phyloP scores from a whole-genome alignment of 2,113 vertebrate species.

The Siniperca knerii region DNA sequence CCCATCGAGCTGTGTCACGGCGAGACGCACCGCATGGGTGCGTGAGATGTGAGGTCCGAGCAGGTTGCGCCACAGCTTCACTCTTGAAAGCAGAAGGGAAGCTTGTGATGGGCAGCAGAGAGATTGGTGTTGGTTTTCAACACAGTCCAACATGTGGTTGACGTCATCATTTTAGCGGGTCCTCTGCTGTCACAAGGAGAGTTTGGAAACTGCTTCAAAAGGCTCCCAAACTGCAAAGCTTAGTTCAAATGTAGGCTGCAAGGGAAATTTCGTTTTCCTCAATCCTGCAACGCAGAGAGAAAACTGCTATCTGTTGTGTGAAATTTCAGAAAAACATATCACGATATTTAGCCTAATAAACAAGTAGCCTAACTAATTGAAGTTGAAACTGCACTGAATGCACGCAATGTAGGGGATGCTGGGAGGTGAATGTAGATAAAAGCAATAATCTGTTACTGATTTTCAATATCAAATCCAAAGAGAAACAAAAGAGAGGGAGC shows the following conservation, averaged over 20 bases:
- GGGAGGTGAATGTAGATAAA: neutral
- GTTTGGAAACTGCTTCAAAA: slow-evolving; percentile 47
- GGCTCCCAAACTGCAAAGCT: neutral
- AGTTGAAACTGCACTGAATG: neutral
- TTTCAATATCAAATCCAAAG: neutral
- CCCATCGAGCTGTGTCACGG: slow-evolving; percentile 26
- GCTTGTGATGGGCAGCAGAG: neutral
- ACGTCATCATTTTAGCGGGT: neutral
- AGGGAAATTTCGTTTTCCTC: neutral
- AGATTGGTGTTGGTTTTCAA: neutral
- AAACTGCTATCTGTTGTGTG: neutral
- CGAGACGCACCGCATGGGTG: slow-evolving; percentile 1
- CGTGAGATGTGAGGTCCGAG: neutral
- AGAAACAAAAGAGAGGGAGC: neutral
- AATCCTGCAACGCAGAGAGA: neutral
- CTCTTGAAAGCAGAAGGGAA: slow-evolving; percentile 59
- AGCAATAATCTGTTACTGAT: neutral
- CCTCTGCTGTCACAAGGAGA: slow-evolving; percentile 48
- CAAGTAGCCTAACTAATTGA: too few relatives aligned
- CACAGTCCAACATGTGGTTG: slow-evolving; percentile 49
- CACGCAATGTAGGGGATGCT: neutral
- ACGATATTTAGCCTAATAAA: neutral
- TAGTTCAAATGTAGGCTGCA: neutral
- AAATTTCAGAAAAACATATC: neutral
- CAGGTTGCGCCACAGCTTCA: slow-evolving; percentile 42